Conservation (phyloP, 2,113 vertebrate genomes). For the Malurus alboscapulatus region DNA sequence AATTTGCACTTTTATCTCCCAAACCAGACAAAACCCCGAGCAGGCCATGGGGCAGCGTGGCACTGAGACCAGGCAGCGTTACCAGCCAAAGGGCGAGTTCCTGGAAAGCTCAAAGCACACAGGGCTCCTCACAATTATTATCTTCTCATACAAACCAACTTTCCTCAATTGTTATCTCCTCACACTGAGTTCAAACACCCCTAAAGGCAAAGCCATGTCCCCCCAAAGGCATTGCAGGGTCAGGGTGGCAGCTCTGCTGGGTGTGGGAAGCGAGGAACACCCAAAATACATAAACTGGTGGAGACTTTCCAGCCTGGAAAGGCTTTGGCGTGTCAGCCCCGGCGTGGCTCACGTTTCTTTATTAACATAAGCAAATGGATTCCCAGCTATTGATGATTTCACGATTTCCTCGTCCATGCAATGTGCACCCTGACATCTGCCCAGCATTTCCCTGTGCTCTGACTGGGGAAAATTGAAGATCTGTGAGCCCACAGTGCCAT, state of each 20-base stretch:
- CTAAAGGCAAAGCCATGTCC: not conserved
- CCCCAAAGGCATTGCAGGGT: not conserved
- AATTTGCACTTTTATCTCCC: not conserved
- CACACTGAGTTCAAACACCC: not conserved
- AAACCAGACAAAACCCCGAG: not conserved
- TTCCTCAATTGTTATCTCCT: not conserved
- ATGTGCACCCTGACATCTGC: not conserved
- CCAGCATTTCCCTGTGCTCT: not conserved
- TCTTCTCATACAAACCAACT: not conserved
- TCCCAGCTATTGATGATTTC: not conserved
- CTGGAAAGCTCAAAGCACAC: not conserved
- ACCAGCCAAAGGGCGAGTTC: fast-evolving
- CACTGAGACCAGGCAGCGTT: fast-evolving
- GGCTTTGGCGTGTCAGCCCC: not conserved
- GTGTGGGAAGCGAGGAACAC: not conserved
- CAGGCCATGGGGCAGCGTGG: fast-evolving
- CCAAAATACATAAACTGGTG: not conserved
- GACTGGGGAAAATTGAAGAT: not conserved
- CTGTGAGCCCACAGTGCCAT: not conserved
- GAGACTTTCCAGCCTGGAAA: not conserved
- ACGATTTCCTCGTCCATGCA: not conserved
- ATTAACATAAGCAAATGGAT: conserved; percentile 38
- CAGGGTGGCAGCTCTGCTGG: not conserved
- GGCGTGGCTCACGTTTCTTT: not conserved
- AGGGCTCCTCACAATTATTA: not conserved